Conservation (phyloP, 2,113 vertebrate genomes). For the Ariopsis seemanni region DNA sequence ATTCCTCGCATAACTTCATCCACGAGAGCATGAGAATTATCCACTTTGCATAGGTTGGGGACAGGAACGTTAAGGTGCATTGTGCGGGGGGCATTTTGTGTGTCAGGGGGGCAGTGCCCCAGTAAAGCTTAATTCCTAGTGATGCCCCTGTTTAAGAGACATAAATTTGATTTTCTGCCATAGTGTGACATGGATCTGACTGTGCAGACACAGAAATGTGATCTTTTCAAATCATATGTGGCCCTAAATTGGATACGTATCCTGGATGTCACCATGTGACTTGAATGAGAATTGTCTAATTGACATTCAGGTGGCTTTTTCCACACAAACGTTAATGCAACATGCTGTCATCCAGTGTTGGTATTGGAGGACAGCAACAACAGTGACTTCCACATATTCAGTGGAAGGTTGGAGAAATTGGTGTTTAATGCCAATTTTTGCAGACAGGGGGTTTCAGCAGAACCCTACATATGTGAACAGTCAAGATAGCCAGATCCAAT, state of each 20-base stretch:
- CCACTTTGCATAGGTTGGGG: too few relatives aligned
- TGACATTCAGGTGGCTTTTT: not conserved
- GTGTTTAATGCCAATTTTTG: not conserved
- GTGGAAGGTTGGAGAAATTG: not conserved
- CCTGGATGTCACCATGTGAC: not conserved
- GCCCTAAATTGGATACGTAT: not conserved
- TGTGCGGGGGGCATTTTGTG: too few relatives aligned
- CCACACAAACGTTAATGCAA: not conserved
- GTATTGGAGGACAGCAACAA: not conserved
- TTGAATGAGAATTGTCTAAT: not conserved
- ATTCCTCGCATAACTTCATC: too few relatives aligned
- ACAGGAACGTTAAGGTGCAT: too few relatives aligned
- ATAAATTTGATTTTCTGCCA: not conserved
- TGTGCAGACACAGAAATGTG: not conserved
- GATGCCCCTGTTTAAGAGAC: too few relatives aligned
- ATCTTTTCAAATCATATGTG: not conserved
- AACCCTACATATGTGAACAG: not conserved
- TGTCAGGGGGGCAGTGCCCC: too few relatives aligned
- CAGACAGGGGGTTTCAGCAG: too few relatives aligned
- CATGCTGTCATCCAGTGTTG: too few relatives aligned
- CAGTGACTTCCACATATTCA: not conserved
- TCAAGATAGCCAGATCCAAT: not conserved
- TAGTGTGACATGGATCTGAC: too few relatives aligned
- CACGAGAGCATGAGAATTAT: too few relatives aligned
- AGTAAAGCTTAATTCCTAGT: too few relatives aligned